phyloP scores from a whole-genome alignment of 2,113 vertebrate genomes.

The Phylloscopus trochiloides region DNA sequence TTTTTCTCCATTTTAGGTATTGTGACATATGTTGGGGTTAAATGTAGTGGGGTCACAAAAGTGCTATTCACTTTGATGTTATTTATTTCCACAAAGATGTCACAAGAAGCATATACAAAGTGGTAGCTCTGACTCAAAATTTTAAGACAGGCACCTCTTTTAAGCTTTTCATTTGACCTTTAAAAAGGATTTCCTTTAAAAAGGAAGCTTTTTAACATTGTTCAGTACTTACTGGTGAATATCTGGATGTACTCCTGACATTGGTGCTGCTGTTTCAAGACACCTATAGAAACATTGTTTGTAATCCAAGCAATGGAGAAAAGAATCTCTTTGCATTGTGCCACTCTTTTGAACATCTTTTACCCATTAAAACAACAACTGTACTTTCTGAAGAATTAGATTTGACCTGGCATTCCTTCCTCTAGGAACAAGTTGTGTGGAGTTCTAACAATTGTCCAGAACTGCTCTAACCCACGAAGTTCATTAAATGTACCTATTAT shows the following conservation, averaged over 20 bases:
- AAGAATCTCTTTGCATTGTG: not conserved
- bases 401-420: not conserved
- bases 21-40: not conserved
- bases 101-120: not conserved
- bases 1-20: not conserved
- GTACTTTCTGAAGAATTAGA: not conserved
- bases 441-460: not conserved
- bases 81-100: not conserved
- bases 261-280: not conserved
- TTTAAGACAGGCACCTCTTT: not conserved
- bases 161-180: not conserved
- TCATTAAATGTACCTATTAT: not conserved
- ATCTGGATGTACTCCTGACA: not conserved
- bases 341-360: not conserved
- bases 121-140: not conserved
- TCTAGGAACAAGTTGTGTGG: not conserved
- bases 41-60: not conserved
- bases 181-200: not conserved
- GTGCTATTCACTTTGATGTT: not conserved
- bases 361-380: not conserved
- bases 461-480: not conserved
- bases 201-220: not conserved
- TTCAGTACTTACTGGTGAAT: not conserved
- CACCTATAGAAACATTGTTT: fast-evolving
- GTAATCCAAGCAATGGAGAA: not conserved